Evolutionary conservation across 2,113 vertebrate genomes (phyloP).

Genomic region (Cygnus buccinator): DNA sequence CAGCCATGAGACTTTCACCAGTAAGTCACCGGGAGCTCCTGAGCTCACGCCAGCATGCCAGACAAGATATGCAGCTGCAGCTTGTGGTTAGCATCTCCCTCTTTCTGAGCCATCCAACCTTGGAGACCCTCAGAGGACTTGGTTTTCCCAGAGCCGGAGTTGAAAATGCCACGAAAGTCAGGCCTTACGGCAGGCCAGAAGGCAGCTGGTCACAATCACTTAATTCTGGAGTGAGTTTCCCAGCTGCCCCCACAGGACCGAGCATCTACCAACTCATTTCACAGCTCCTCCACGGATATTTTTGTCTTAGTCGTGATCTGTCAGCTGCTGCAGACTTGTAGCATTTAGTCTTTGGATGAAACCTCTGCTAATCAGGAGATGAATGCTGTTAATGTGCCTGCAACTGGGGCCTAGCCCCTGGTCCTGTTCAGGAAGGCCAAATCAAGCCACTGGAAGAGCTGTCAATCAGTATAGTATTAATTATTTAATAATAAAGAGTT

Average conservation of each 20-base stretch:
- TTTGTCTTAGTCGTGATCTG: background rate
- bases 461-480: background rate
- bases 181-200: background rate
- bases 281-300: background rate
- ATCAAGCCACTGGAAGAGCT: background rate
- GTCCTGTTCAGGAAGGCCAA: background rate
- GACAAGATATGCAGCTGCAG: accelerated
- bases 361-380: background rate
- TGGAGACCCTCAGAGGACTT: background rate
- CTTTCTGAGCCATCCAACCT: accelerated
- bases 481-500: conserved; percentile 36
- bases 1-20: background rate
- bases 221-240: background rate
- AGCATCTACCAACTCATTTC: background rate
- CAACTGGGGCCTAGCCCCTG: background rate
- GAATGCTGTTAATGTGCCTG: background rate
- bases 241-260: background rate
- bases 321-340: background rate
- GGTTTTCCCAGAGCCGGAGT: background rate
- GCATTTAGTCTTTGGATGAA: background rate
- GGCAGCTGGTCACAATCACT: background rate
- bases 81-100: background rate
- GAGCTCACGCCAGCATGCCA: accelerated
- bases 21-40: background rate
- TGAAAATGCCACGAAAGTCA: background rate